Evolutionary conservation across 2,113 vertebrate species (phyloP).

Genomic region (Boulengeromyrus knoepffleri): DNA sequence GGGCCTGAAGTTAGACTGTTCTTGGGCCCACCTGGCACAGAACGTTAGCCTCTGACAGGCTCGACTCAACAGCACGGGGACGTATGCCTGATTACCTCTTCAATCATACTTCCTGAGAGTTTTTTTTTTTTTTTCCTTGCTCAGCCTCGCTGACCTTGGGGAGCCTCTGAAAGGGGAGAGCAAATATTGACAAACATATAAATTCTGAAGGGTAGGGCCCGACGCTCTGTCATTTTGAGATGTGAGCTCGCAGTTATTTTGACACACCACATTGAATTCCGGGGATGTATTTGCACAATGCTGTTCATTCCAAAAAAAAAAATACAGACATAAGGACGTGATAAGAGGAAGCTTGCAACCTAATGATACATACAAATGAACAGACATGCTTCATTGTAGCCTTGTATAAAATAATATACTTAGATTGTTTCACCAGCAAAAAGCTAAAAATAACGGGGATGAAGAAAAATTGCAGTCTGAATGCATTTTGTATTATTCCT

Average conservation of each 20-base stretch:
- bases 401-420: background rate
- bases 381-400: background rate
- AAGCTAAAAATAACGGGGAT: background rate
- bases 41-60: background rate
- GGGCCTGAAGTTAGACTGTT: background rate
- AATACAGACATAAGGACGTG: background rate
- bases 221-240: conserved; percentile 21
- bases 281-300: conserved; percentile 3
- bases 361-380: conserved; percentile 9
- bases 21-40: background rate
- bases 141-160: conserved; percentile 16
- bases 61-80: background rate
- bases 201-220: conserved; percentile 14
- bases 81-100: conserved; percentile 16
- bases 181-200: conserved; percentile 26
- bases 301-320: background rate
- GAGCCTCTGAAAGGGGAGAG: conserved; percentile 16
- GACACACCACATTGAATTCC: background rate
- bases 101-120: conserved; percentile 23
- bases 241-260: background rate
- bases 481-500: background rate
- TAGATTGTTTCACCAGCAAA: background rate
- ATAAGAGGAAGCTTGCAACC: background rate
- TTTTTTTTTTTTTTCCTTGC: background rate
- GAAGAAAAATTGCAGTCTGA: background rate